Evolutionary conservation across 2,797 vertebrate genomes (phyloP), one percentile per base, ranked within the genome.

Genomic region (Ctenopoma kingsleyae): DNA sequence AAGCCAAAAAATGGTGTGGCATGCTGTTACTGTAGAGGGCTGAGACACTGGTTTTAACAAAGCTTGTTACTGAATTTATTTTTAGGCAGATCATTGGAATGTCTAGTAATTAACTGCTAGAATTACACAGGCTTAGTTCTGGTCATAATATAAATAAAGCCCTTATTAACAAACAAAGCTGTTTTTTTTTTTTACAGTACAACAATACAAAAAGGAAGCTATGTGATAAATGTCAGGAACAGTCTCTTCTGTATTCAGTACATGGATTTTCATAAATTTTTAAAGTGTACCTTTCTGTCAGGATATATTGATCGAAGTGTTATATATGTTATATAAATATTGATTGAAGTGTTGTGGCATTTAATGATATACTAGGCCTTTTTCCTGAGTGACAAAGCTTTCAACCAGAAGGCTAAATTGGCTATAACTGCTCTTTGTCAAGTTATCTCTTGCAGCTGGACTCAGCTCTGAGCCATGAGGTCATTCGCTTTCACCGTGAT

Each of bases 341-440:
- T 50, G 58, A 74, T 77, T 69, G 44, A 23, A 5, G 19, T 51
- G 46, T 56, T 27, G 44, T 52, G 40, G 32, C 48, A 65, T 50
- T 55, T 54, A 71, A 67, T 25, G 10, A 35, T 3, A 43, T 19
- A 19, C 22, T 38, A n/a, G 16, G 51, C 46, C 22, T 53, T 6
- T 6, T 6, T 16, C 25, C 8, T 22, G 27, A 76, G 46, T 55
- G 67, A 74, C 67, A 81, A 67, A 85, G 67, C 67, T 74, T 74
- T 79, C 72, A 67, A 74, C 67, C 52, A 70, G 66, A 75, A 67
- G 61, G 59, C 35, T 16, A 81, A 80, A 81, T 71, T 25, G 16
- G 19, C 40, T 52, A 30, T 43, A 60, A 70, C 49, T 65, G 40
- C 23, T 78, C 43, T 73, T 58, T 57, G 60, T 66, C 47, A 30